These are phyloP conservation scores for Oscheius sp. DNA, from an alignment of 2,888 invertebrate genomes.

Conservation along the genomic window DNA sequence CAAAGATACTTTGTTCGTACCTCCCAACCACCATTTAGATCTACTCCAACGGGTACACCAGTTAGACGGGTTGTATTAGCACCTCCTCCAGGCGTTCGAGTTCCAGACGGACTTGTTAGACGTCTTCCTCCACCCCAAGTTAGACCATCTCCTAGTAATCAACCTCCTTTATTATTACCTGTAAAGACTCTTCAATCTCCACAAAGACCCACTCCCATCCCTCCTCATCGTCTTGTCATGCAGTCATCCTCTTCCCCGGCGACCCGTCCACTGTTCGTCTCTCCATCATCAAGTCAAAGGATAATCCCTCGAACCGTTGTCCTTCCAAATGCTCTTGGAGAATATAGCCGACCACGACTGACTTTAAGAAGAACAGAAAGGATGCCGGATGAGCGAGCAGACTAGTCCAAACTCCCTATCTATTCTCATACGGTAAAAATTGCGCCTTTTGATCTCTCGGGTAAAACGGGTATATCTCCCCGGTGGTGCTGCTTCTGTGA, in stretches of 20 bases:
- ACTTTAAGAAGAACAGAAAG: background rate
- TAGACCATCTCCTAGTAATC: background rate
- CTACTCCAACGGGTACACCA: too few relatives aligned
- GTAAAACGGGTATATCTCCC: too few relatives aligned
- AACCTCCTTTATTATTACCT: background rate
- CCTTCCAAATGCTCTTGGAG: background rate
- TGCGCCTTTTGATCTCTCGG: too few relatives aligned
- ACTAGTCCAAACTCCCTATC: background rate
- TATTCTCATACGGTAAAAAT: too few relatives aligned
- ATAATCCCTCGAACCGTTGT: too few relatives aligned
- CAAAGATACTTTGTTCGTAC: too few relatives aligned
- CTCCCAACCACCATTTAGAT: too few relatives aligned
- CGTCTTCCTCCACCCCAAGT: background rate
- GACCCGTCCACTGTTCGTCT: background rate
- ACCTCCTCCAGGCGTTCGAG: too few relatives aligned
- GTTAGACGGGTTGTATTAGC: too few relatives aligned
- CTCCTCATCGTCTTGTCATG: background rate
- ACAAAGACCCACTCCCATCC: background rate
- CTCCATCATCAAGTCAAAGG: background rate
- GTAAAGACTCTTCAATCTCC: background rate
- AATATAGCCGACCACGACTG: slow-evolving; percentile 8
- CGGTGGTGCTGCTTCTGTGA: too few relatives aligned
- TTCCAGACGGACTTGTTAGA: background rate
- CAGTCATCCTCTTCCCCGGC: background rate
- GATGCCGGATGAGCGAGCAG: background rate